Conservation (phyloP, 2,113 vertebrate genomes). For the Pithys albifrons region DNA sequence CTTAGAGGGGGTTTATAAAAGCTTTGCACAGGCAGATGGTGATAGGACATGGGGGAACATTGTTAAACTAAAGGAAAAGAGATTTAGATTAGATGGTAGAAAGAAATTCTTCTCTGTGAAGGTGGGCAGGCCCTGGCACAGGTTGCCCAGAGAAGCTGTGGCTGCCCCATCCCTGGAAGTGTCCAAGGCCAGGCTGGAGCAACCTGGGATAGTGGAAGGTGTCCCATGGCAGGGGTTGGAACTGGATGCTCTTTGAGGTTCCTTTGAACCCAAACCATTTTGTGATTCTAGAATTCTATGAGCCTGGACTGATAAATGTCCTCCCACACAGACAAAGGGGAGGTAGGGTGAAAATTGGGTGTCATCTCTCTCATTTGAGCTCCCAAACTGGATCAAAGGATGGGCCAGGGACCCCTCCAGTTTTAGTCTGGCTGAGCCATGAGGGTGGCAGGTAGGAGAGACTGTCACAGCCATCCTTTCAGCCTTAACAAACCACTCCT, state of each 20-base stretch:
- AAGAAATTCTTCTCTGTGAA: neutral
- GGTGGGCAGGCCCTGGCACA: accelerated
- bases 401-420: neutral
- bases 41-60: neutral
- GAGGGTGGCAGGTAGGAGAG: neutral
- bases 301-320: neutral
- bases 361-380: neutral
- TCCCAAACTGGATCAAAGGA: neutral
- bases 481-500: neutral
- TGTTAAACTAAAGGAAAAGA: neutral
- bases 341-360: neutral
- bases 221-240: neutral
- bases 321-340: neutral
- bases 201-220: accelerated
- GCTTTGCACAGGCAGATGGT: neutral
- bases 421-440: neutral
- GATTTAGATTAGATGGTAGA: neutral
- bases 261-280: neutral
- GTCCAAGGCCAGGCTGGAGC: neutral
- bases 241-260: neutral
- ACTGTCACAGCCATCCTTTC: neutral
- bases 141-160: neutral
- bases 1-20: too few relatives aligned
- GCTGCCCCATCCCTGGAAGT: neutral
- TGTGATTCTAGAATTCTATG: neutral